Base-by-base conservation (phyloP, 1,140 invertebrate species). In the Plodia interpunctella region DNA sequence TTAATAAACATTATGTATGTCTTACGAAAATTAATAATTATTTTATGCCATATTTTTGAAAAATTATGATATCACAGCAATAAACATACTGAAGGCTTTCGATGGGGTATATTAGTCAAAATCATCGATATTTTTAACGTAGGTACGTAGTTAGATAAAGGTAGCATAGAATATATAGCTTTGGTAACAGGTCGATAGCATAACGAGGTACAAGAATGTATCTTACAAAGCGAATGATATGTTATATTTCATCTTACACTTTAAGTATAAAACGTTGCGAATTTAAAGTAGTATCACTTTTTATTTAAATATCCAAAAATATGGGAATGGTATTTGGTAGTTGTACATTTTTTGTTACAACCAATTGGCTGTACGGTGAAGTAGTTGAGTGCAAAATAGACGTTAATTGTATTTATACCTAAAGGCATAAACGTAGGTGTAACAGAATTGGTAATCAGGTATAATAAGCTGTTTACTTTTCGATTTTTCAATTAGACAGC, bases 221-320 rank as follows among this genome's bases (percentile, higher is more conserved):
- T 78, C 80, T 88, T 86, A 87, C 82, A 87, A 88, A 87, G 83
- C 86, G 83, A 88, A 84, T 88, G 86, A 88, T 88, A 88, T 88
- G 86, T 88, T 72, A 75, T 73, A 82, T 79, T 75, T 68, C n/a
- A 73, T 74, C 77, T 84, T 84, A 84, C 56, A 80, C 51, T 79
- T 71, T 71, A 76, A 65, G 56, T 66, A 63, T 57, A 68, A 70
- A 71, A 68, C 53, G 18, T 63, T 58, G 66, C 64, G 44, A 76
- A 69, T 69, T 60, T 65, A 71, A 66, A 63, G 25, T 65, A 65
- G 63, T 68, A 65, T 68, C 66, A 65, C 62, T 57, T 65, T 52
- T 15, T 63, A 52, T 60, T 52, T 44, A 44, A 44, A 15, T 59
- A 60, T 51, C 44, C 59, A 59, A 50, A 55, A 59, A 38, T 59